Evolutionary conservation across 2,113 vertebrate genomes (phyloP), one percentile per base, ranked within the genome.

Genomic region (Rhynchopsitta pachyrhyncha): DNA sequence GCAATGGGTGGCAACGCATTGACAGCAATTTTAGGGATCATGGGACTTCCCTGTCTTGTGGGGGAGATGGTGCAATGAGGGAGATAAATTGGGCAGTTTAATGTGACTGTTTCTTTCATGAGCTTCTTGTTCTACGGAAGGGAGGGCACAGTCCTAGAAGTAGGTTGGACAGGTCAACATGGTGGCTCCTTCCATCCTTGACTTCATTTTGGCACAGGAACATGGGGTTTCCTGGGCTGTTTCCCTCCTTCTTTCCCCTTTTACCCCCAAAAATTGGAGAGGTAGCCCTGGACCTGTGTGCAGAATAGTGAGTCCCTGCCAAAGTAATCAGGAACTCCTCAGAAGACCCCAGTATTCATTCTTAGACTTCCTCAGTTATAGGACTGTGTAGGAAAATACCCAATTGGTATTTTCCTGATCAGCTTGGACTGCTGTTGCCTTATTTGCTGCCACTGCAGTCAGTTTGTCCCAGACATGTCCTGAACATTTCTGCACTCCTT

Each of bases 1-100:
- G 70, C 42, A 84, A 50, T 8, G 18, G 47, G 31, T 62, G 37
- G 35, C 19, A 92, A 37, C 0, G 1, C 0, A 0, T 39, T 78
- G 47, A 20, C 46, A 71, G 9, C 2, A 35, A 10, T 77, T 57
- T 37, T 42, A 46, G 37, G 28, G 12, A 41, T 64, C 22, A 46
- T 0, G 0, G 10, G 25, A 28, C 9, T 44, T 77, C 39, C 8
- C 11, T 53, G 6, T 59, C 20, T 63, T 77, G 6, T 10, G 7
- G 4, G 4, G 4, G 12, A 71, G 47, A 68, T 1, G 6, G 11
- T 44, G 8, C 13, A 33, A 8, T 35, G n/a, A 53, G 8, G 19
- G 27, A 67, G 31, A 80, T 12, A 82, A 79, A 46, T 4, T 9
- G 8, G 4, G 6, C 1, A 41, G 18, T 52, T 83, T 27, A 64